Percentiles rank a stretch among this genome's conserved stretches.
phyloP scores from a whole-genome alignment of 1,140 invertebrate genomes.

The Caenorhabditis elegans region DNA sequence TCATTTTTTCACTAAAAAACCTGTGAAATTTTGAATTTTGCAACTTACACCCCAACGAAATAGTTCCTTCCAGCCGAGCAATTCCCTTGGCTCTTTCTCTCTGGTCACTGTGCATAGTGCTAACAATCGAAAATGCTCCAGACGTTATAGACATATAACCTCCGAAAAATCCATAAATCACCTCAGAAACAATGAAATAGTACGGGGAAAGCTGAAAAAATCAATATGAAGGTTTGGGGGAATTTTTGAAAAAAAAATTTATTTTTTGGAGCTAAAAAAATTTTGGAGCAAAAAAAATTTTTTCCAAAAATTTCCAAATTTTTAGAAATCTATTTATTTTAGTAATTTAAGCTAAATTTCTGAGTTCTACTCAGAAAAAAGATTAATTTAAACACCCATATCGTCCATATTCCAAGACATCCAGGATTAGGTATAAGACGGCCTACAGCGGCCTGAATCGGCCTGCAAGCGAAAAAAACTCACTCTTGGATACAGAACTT shows the following conservation, averaged over 20 bases:
- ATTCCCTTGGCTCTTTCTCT: neutral
- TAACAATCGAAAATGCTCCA: neutral
- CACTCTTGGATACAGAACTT: neutral
- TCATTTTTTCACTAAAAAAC: no score
- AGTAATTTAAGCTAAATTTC: no score
- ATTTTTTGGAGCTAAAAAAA: neutral
- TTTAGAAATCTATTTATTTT: no score
- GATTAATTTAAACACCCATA: no score
- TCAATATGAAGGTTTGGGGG: neutral
- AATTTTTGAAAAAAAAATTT: no score
- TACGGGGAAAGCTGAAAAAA: neutral
- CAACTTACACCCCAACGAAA: neutral
- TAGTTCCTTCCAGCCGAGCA: neutral
- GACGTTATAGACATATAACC: conserved; percentile 36
- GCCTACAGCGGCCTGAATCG: no score
- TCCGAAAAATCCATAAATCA: conserved; percentile 11
- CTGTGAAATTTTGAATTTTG: neutral
- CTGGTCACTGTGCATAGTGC: neutral
- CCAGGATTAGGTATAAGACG: no score
- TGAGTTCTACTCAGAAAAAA: no score
- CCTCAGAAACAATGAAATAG: neutral
- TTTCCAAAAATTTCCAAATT: no score
- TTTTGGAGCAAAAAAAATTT: neutral
- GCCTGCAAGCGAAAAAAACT: no score
- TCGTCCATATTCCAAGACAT: no score